A percentile compares a stretch with the other conserved stretches of the same genome.
Conservation (phyloP, 2,113 vertebrate species). For the Oceanites oceanicus region DNA sequence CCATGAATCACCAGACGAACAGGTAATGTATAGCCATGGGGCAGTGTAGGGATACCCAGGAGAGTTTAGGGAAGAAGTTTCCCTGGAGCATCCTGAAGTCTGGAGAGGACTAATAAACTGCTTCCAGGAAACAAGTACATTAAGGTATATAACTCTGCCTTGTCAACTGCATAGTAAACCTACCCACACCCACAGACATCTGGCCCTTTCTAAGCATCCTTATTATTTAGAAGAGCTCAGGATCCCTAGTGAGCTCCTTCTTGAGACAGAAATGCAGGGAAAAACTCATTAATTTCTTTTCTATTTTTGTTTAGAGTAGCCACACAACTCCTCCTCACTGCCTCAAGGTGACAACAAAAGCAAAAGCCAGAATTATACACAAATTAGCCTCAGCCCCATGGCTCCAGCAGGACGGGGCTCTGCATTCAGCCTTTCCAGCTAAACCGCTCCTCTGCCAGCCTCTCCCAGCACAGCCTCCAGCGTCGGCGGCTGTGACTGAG, state of each 20-base stretch:
- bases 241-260: background rate
- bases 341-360: background rate
- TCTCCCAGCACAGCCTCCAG: background rate
- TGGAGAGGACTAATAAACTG: background rate
- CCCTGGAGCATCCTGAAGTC: background rate
- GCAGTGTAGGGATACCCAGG: background rate
- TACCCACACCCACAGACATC: too few relatives aligned
- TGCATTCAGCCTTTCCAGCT: background rate
- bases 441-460: background rate
- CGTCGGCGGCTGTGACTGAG: rapidly evolving
- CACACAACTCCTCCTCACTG: background rate
- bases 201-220: background rate
- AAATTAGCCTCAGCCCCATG: background rate
- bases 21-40: background rate
- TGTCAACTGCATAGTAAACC: background rate
- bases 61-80: background rate
- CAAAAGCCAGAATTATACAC: background rate
- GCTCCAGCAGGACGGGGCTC: background rate
- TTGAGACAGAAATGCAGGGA: background rate
- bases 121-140: background rate
- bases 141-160: background rate
- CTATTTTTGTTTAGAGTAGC: background rate
- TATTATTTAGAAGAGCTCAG: background rate
- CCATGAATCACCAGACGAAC: background rate
- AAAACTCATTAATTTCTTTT: background rate